Evolutionary conservation across 2,113 vertebrate genomes (phyloP), one percentile per base, ranked within the genome.

Genomic region (Glareola pratincola): DNA sequence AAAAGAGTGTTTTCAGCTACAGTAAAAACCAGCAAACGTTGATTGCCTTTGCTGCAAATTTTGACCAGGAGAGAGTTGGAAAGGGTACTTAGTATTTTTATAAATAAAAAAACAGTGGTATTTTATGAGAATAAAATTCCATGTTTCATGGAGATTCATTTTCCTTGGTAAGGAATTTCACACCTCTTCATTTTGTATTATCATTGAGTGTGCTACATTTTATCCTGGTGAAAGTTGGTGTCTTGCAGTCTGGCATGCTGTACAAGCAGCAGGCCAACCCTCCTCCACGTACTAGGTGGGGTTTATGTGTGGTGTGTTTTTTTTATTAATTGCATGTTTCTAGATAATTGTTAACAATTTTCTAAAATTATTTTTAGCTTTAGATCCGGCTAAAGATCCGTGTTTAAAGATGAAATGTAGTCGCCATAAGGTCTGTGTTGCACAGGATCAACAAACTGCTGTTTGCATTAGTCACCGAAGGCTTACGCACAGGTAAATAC

Each of bases 371-470:
- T 97, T 98, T 98, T 88, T 92, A 99, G 98, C 98, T 97, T 98
- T 99, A 96, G 99, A 99, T 98, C 98, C 99, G 41, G 98, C 99
- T 96, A 99, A 99, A 98, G 99, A 99, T 96, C 99, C 99, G 10
- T 99, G 99, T 98, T 98, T 98, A 96, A 99, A 99, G 98, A 98
- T 99, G 96, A 99, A 99, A 97, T 99, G 99, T 92, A 98, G 99
- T 95, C 99, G 98, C 43, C 99, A 99, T 98, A 99, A 99, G 97
- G 98, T 99, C 86, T 99, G 99, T 95, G 98, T 99, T 94, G 98
- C 99, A 14, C 99, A 99, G 95, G 98, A 99, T 97, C 98, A 99
- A 79, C 99, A 99, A 92, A 99, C 98, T 19, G 99, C 99, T 80
- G 95, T 98, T 95, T 99, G 99, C 97, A 92, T 99, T 91, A 99